A percentile compares a stretch with the other conserved stretches of the same genome.
These are phyloP conservation scores for Melierax canorus DNA, from an alignment of 2,113 vertebrate genomes.

Conservation along the genomic window DNA sequence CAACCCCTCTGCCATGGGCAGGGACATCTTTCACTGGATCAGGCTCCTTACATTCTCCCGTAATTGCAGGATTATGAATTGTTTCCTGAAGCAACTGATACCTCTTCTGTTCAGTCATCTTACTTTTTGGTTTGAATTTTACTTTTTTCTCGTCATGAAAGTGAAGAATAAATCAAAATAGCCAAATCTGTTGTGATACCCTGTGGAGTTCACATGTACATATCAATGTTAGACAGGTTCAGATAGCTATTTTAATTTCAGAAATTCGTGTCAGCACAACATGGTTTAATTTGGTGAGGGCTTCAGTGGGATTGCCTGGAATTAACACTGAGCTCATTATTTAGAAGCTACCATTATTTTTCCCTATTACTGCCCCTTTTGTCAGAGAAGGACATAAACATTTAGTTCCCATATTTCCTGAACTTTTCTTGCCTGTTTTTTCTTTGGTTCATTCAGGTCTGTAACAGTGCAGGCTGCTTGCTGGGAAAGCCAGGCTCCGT, in stretches of 20 bases:
- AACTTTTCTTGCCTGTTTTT: background rate
- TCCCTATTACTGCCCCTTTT: background rate
- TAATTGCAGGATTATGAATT: background rate
- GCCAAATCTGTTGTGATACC: background rate
- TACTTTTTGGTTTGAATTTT: background rate
- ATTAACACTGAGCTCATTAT: background rate
- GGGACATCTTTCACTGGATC: background rate
- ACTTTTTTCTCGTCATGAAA: background rate
- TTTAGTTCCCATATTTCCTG: background rate
- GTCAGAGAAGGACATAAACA: background rate
- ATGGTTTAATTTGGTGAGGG: background rate
- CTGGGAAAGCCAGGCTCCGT: background rate
- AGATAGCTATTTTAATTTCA: background rate
- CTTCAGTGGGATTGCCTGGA: background rate
- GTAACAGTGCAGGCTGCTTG: background rate
- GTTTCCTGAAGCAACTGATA: background rate
- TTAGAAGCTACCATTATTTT: background rate
- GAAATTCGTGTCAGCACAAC: background rate
- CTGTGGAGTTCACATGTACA: background rate
- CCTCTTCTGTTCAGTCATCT: background rate
- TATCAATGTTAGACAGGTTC: background rate
- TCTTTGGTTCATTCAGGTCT: background rate
- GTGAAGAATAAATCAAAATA: background rate
- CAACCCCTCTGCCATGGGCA: background rate
- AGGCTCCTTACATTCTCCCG: background rate